Conservation (phyloP, 64 coral and sea anemone genomes). For the Orbicella faveolata region DNA sequence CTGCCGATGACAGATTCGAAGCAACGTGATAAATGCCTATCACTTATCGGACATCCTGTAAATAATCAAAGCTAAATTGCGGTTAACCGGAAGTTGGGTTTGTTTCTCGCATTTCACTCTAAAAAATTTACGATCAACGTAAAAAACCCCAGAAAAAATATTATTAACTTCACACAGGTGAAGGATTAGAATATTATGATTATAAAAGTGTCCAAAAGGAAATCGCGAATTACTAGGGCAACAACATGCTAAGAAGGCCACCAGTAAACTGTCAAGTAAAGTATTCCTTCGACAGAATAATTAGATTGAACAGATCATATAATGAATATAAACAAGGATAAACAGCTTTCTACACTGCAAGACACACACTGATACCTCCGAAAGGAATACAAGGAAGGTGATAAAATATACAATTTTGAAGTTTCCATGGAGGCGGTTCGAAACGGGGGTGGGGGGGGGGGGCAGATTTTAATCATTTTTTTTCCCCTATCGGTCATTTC, state of each 20-base stretch:
- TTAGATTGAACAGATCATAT: not conserved
- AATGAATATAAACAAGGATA: no score
- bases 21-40: slow-evolving; percentile 51
- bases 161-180: not conserved
- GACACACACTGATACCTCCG: no score
- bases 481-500: no score
- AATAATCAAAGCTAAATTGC: not conserved
- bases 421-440: no score
- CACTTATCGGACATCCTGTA: not conserved
- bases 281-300: not conserved
- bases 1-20: slow-evolving; percentile 45
- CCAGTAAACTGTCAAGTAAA: not conserved
- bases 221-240: not conserved
- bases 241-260: not conserved
- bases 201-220: not conserved
- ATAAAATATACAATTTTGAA: no score
- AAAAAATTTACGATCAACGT: not conserved
- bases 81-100: not conserved
- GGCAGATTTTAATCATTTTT: no score
- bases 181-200: not conserved
- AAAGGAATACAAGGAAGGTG: no score
- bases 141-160: not conserved
- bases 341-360: no score
- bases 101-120: not conserved
- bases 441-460: no score